Conservation (phyloP, 2,113 vertebrate genomes). For the Phylloscopus whistleri region DNA sequence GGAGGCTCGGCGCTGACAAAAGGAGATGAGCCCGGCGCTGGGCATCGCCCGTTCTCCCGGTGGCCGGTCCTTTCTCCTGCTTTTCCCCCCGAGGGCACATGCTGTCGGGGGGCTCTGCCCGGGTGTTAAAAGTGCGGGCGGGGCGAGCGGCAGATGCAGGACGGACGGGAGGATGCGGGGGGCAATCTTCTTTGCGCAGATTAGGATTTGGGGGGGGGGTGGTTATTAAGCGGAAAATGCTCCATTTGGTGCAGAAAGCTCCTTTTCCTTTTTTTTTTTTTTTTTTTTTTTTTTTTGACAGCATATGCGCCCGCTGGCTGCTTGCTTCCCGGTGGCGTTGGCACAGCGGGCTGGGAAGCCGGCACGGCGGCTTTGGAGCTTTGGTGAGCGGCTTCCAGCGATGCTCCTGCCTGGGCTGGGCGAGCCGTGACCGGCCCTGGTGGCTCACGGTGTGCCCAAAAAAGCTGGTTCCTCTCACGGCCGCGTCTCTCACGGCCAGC, state of each 20-base stretch:
- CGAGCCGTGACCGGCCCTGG: fast-evolving
- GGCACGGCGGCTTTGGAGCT: neutral
- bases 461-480: neutral
- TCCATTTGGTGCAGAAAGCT: constrained; percentile 25
- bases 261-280: neutral
- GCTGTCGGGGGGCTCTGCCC: neutral
- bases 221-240: constrained; percentile 52
- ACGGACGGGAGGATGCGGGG: neutral
- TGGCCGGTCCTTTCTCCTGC: neutral
- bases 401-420: neutral
- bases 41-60: constrained; percentile 1
- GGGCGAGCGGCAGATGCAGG: neutral
- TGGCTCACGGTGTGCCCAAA: neutral
- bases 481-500: fast-evolving
- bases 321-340: neutral
- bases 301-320: neutral
- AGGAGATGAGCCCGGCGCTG: neutral
- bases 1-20: constrained; percentile 28
- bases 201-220: constrained; percentile 13
- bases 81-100: neutral
- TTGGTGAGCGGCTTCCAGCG: neutral
- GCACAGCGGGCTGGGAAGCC: neutral
- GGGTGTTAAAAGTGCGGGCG: neutral
- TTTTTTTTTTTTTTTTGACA: neutral
- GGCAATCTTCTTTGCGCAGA: neutral